phyloP scores from a whole-genome alignment of 2,888 invertebrate genomes.

The Hydrotaea diabolus region DNA sequence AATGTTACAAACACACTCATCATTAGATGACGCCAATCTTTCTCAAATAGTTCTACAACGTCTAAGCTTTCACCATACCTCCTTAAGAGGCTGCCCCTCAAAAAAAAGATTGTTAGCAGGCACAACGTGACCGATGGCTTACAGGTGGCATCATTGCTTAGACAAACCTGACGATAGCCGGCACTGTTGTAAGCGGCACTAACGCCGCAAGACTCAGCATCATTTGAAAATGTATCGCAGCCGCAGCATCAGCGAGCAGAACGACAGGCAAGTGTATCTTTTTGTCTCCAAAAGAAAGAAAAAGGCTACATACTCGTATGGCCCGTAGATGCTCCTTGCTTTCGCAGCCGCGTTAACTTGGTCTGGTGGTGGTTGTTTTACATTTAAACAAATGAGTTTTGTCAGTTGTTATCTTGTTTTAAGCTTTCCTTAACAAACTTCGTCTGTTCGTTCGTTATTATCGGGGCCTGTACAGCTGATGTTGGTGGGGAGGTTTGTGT shows the following conservation, averaged over 20 bases:
- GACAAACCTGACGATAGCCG: constrained; percentile 3
- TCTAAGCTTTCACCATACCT: constrained; percentile 43
- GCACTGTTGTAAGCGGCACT: background rate
- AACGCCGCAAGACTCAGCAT: background rate
- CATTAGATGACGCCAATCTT: background rate
- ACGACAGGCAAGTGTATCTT: background rate
- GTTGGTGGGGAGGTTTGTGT: background rate
- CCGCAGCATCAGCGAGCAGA: background rate
- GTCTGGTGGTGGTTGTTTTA: constrained; percentile 52
- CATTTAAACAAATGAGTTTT: constrained; percentile 67
- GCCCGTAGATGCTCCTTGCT: background rate
- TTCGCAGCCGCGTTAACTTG: constrained; percentile 23
- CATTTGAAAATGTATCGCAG: background rate
- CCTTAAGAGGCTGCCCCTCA: background rate
- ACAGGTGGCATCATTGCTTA: constrained; percentile 54
- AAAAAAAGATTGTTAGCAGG: constrained; percentile 53
- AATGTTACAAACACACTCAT: background rate
- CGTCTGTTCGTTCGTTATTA: background rate
- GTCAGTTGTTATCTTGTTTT: constrained; percentile 67
- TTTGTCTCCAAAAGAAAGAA: background rate
- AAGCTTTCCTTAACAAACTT: constrained; percentile 26
- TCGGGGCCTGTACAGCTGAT: background rate
- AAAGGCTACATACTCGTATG: constrained; percentile 5
- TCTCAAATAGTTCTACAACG: background rate
- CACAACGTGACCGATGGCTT: constrained; percentile 44